These are phyloP conservation scores for Percopsis transmontana DNA, from an alignment of 2,113 vertebrate species.

Conservation along the genomic window DNA sequence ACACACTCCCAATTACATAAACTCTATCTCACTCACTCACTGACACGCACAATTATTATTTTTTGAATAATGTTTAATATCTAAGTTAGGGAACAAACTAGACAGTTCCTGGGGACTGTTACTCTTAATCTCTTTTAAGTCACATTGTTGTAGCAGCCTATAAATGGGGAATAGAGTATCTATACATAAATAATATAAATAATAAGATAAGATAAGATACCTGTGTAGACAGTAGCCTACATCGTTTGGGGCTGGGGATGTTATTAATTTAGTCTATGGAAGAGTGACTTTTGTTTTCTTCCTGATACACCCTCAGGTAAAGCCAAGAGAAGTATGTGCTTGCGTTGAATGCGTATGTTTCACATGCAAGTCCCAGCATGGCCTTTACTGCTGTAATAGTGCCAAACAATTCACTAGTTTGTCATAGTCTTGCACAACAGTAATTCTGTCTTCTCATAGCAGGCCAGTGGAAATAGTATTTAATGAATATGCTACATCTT, in stretches of 20 bases:
- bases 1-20: too few relatives aligned
- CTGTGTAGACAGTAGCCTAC: too few relatives aligned
- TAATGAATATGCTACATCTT: neutral
- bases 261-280: neutral
- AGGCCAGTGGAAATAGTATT: neutral
- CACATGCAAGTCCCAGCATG: conserved; percentile 80
- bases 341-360: conserved; percentile 63
- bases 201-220: neutral
- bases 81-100: too few relatives aligned
- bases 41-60: too few relatives aligned
- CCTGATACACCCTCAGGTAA: conserved; percentile 52
- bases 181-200: neutral
- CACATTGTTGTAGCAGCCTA: neutral
- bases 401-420: conserved; percentile 55
- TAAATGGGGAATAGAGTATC: too few relatives aligned
- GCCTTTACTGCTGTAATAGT: conserved; percentile 54
- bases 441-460: neutral
- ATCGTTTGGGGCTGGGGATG: neutral
- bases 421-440: conserved; percentile 67
- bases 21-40: neutral
- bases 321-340: conserved; percentile 71
- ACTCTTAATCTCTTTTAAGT: too few relatives aligned
- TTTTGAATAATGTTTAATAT: too few relatives aligned
- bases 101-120: too few relatives aligned
- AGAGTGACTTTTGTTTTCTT: conserved; percentile 49